Percentiles rank a stretch among this genome's conserved stretches.
Evolutionary conservation across 2,113 vertebrate genomes (phyloP).

Genomic region (Cervus canadensis): DNA sequence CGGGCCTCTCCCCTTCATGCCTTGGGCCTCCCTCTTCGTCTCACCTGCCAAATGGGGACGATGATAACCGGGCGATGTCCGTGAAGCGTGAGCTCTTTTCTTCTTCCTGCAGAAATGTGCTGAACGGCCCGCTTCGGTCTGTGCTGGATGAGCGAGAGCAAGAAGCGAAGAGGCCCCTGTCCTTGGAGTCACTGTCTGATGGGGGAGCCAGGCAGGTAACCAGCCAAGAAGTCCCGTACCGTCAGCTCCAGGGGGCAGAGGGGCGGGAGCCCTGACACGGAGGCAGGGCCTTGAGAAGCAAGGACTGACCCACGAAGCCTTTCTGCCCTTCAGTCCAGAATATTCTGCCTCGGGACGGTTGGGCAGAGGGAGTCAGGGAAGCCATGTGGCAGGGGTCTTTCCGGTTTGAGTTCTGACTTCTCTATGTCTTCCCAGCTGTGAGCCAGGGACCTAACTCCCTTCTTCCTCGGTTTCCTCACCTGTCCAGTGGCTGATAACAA

Average conservation of each 20-base stretch:
- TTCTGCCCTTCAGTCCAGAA: neutral
- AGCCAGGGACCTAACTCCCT: accelerated
- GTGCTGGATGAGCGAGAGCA: accelerated
- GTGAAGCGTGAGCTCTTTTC: accelerated
- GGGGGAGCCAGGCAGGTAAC: neutral
- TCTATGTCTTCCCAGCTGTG: accelerated
- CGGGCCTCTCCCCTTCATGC: neutral
- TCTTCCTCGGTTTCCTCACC: neutral
- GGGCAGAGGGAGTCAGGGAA: neutral
- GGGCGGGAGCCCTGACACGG: neutral
- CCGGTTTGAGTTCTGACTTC: neutral
- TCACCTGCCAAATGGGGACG: too few relatives aligned
- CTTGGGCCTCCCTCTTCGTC: neutral
- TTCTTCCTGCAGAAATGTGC: neutral
- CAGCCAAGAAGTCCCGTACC: accelerated
- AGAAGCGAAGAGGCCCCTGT: neutral
- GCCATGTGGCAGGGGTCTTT: accelerated
- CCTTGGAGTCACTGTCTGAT: accelerated
- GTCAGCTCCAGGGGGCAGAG: neutral
- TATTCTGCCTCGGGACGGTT: accelerated
- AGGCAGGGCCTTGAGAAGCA: neutral
- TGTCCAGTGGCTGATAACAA: accelerated
- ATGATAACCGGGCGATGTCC: accelerated
- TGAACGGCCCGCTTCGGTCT: neutral
- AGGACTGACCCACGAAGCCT: accelerated